phyloP scores from a whole-genome alignment of 2,113 vertebrate species.

The Malurus melanocephalus region DNA sequence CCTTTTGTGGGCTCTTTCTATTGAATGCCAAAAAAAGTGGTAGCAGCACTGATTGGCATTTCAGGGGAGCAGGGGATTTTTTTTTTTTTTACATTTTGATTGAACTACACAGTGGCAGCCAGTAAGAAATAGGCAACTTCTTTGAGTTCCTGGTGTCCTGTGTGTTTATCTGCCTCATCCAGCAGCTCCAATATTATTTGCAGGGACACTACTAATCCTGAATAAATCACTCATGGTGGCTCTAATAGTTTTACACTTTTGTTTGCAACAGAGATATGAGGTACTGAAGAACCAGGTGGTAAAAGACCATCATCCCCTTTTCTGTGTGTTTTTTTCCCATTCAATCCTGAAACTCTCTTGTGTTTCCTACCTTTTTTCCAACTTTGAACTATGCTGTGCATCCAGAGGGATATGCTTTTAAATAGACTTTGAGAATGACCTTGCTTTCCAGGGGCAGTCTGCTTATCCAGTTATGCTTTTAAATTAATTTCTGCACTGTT shows the following conservation, averaged over 20 bases:
- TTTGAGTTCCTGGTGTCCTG: not conserved
- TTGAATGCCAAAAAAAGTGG: not conserved
- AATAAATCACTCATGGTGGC: not conserved
- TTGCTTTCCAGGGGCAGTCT: not conserved
- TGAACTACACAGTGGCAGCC: not conserved
- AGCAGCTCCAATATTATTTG: not conserved
- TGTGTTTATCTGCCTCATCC: not conserved
- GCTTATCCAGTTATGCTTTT: not conserved
- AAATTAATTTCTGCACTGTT: not conserved
- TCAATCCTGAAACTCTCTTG: not conserved
- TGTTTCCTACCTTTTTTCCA: not conserved
- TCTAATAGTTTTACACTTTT: not conserved
- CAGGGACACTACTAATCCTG: not conserved
- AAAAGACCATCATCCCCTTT: not conserved
- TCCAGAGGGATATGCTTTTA: not conserved
- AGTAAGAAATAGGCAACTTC: not conserved
- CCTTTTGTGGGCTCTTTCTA: not conserved
- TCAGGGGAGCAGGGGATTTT: not conserved
- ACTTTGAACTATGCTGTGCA: not conserved
- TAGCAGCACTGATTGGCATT: not conserved
- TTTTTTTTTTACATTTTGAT: not conserved
- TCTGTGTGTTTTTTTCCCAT: not conserved
- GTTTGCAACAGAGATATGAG: not conserved
- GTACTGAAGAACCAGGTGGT: not conserved
- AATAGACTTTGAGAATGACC: not conserved